Evolutionary conservation across 2,113 vertebrate species (phyloP).

Genomic region (Ailurus styani): DNA sequence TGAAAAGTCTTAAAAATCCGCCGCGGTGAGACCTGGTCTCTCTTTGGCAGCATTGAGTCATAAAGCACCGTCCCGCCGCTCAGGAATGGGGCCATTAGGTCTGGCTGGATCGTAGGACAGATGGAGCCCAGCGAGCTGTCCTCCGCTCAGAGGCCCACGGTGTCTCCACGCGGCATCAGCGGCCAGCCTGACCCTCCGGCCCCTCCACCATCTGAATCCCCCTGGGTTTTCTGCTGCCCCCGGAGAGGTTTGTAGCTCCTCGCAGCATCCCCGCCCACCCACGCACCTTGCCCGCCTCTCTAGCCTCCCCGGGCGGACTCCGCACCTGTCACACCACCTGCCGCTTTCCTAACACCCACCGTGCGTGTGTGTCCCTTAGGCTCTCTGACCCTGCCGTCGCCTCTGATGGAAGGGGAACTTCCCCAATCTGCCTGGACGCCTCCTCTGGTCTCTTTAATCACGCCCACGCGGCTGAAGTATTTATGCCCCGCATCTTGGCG

Average conservation of each 20-base stretch:
- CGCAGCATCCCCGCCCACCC: background rate
- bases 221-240: background rate
- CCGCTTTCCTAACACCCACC: background rate
- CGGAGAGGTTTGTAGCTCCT: background rate
- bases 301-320: background rate
- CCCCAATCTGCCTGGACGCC: background rate
- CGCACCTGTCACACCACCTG: background rate
- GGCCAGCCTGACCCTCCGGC: background rate
- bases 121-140: background rate
- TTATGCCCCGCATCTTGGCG: background rate
- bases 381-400: background rate
- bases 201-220: background rate
- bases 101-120: background rate
- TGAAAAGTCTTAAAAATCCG: conserved; percentile 13
- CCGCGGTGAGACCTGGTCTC: background rate
- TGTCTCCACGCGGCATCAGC: background rate
- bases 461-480: background rate
- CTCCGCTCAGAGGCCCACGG: background rate
- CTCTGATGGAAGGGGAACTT: background rate
- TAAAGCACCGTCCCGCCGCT: background rate
- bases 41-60: background rate
- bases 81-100: background rate
- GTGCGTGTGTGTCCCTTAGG: background rate
- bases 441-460: background rate
- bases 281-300: background rate